phyloP scores from a whole-genome alignment of 2,113 vertebrate genomes.

The Sapayoa aenigma region DNA sequence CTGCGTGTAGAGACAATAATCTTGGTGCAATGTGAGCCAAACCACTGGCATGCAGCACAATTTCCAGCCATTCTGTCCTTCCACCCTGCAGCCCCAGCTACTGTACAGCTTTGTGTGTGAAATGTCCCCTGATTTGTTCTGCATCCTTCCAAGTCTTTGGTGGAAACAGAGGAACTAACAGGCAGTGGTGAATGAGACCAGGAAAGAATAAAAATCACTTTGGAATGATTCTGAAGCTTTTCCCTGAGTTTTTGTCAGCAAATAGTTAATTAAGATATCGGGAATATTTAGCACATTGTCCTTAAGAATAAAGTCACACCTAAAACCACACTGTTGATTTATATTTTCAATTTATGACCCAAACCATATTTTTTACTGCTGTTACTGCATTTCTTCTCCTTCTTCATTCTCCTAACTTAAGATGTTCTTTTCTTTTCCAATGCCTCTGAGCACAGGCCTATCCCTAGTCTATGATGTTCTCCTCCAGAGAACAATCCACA shows the following conservation, averaged over 20 bases:
- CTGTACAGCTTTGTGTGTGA: neutral
- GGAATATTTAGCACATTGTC: neutral
- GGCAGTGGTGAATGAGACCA: neutral
- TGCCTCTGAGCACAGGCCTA: neutral
- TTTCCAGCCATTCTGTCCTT: neutral
- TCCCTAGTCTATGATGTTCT: neutral
- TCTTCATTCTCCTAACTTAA: neutral
- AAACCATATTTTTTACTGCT: neutral
- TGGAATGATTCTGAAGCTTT: neutral
- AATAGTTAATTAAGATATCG: neutral
- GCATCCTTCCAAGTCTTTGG: neutral
- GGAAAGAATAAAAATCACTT: neutral
- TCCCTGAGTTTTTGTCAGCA: neutral
- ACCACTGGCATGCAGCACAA: neutral
- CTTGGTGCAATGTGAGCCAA: constrained; percentile 27
- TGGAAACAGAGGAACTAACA: neutral
- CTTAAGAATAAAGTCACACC: neutral
- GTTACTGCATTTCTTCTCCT: neutral
- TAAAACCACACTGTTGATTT: neutral
- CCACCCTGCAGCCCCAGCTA: neutral
- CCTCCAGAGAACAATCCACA: neutral
- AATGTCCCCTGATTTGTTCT: accelerated
- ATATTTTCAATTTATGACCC: neutral
- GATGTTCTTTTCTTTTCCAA: neutral
- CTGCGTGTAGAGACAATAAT: constrained; percentile 51